A percentile compares a stretch with the other conserved stretches of the same genome.
These are phyloP conservation scores for Gephyroberyx darwinii DNA, from an alignment of 2,797 vertebrate species.

Conservation along the genomic window DNA sequence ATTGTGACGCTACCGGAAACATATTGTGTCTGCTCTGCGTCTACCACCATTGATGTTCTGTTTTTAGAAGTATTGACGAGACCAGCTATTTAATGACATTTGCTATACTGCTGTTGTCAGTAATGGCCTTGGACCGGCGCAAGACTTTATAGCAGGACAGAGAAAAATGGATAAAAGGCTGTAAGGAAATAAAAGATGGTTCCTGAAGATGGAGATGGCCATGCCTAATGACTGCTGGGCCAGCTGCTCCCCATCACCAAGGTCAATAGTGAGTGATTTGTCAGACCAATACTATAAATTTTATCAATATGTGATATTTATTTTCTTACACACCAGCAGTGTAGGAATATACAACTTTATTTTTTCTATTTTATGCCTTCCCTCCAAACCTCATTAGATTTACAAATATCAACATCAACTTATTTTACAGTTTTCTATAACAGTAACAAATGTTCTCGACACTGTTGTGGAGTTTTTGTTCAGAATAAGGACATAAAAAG, in stretches of 20 bases:
- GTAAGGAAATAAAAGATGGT: constrained; percentile 69
- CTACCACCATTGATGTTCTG: constrained; percentile 72
- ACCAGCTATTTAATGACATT: constrained; percentile 73
- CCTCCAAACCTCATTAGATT: constrained; percentile 54
- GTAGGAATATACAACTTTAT: constrained; percentile 43
- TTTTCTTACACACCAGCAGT: constrained; percentile 32
- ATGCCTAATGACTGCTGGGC: constrained; percentile 67
- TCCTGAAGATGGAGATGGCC: constrained; percentile 66
- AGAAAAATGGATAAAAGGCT: constrained; percentile 65
- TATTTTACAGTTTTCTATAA: constrained; percentile 54
- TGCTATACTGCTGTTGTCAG: constrained; percentile 67
- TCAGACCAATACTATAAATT: constrained; percentile 51
- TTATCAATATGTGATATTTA: constrained; percentile 33
- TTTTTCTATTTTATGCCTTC: constrained; percentile 54
- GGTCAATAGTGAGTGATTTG: constrained; percentile 60
- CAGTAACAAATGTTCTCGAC: constrained; percentile 52
- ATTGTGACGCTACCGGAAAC: constrained; percentile 71
- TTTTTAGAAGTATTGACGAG: constrained; percentile 79
- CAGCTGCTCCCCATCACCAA: constrained; percentile 74
- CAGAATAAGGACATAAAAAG: constrained; percentile 55
- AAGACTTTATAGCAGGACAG: constrained; percentile 49
- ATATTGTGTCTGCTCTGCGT: constrained; percentile 66
- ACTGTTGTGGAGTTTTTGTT: constrained; percentile 43
- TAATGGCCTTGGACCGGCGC: constrained; percentile 56
- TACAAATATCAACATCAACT: constrained; percentile 58